These are phyloP conservation scores for Perca schrenkii DNA, from an alignment of 2,113 vertebrate genomes.

Conservation along the genomic window DNA sequence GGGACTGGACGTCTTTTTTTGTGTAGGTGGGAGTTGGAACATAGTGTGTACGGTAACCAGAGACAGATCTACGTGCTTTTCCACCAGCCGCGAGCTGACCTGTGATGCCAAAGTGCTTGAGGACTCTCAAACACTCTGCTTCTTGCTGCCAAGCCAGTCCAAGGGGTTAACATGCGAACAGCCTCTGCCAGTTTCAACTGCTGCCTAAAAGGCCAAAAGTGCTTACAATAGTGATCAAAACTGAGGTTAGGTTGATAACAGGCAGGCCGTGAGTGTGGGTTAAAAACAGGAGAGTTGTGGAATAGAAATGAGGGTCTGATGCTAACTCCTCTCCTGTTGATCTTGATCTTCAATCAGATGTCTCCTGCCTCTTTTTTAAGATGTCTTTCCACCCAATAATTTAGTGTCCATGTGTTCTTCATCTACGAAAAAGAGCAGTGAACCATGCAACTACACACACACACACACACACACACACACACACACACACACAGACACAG, in stretches of 20 bases:
- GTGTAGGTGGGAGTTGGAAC: background rate
- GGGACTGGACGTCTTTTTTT: background rate
- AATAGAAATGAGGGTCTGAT: constrained; percentile 6
- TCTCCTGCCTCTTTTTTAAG: constrained; percentile 35
- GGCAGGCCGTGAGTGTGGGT: background rate
- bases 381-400: constrained; percentile 36
- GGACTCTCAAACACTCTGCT: constrained; percentile 7
- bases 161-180: constrained; percentile 11
- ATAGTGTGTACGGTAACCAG: background rate
- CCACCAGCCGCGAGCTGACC: background rate
- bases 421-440: constrained; percentile 27
- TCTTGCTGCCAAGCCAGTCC: constrained; percentile 7
- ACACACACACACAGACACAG: background rate
- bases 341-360: constrained; percentile 38
- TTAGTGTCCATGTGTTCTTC: constrained; percentile 30
- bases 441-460: constrained; percentile 25
- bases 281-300: constrained; percentile 1
- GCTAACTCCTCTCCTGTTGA: constrained; percentile 17
- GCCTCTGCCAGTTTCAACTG: constrained; percentile 24
- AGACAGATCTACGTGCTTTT: constrained; percentile 3
- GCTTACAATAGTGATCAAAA: constrained; percentile 29
- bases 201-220: constrained; percentile 9
- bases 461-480: constrained; percentile 2
- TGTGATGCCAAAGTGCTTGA: background rate
- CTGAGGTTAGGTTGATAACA: constrained; percentile 4